These are phyloP conservation scores for Aix galericulata DNA, from an alignment of 2,113 vertebrate species.

Conservation along the genomic window DNA sequence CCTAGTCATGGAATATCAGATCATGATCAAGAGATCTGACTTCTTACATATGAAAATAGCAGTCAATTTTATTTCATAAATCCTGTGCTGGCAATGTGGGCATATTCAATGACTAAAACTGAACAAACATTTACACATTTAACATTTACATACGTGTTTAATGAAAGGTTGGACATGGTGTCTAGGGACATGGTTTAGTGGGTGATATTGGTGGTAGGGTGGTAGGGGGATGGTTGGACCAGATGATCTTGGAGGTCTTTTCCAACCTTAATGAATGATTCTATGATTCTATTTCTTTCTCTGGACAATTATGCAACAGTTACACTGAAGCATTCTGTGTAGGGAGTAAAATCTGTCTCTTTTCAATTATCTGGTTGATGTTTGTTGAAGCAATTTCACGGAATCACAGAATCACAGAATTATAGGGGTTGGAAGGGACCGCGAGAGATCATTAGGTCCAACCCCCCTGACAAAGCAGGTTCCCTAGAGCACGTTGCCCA, in stretches of 20 bases:
- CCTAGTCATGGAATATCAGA: not conserved
- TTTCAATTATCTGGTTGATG: not conserved
- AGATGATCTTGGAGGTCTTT: too few species aligned
- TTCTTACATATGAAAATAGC: accelerated
- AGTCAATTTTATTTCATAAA: not conserved
- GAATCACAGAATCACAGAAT: too few species aligned
- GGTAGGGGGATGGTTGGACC: too few species aligned
- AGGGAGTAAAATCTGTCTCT: not conserved
- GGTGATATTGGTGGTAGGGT: too few species aligned
- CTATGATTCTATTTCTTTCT: not conserved
- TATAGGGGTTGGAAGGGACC: too few species aligned
- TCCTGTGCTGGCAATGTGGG: not conserved
- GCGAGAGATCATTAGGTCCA: too few species aligned
- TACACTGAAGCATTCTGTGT: not conserved
- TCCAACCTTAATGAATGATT: too few species aligned
- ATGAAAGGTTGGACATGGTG: too few species aligned
- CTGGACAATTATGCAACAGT: not conserved
- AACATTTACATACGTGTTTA: too few species aligned
- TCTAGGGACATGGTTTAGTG: too few species aligned
- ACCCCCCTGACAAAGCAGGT: too few species aligned
- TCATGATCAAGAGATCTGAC: not conserved
- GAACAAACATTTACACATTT: not conserved
- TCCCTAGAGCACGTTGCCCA: too few species aligned
- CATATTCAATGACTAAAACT: not conserved
- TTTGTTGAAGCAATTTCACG: not conserved